Evolutionary conservation across 2,888 invertebrate species (phyloP).

Genomic region (Blastobasis adustella): DNA sequence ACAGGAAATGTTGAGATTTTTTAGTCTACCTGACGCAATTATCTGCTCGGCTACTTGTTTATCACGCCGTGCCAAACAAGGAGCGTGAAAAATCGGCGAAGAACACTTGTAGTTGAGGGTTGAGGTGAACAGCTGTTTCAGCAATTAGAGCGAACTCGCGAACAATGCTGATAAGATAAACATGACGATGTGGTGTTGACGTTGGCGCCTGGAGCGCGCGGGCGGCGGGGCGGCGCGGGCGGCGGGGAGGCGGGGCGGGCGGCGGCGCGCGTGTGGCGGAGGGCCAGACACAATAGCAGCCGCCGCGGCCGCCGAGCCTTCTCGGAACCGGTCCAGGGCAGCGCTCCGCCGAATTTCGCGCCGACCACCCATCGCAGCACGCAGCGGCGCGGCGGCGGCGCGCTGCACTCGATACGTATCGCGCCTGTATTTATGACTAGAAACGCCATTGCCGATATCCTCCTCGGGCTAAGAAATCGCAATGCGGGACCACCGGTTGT

Average conservation of each 20-base stretch:
- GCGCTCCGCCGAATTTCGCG: slow-evolving; percentile 69
- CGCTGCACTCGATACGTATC: slow-evolving; percentile 55
- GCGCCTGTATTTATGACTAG: slow-evolving; percentile 66
- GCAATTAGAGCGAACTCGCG: slow-evolving; percentile 1
- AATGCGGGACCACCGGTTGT: slow-evolving; percentile 48
- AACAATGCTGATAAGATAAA: slow-evolving; percentile 3
- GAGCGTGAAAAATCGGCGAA: too few species aligned
- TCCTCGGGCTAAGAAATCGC: slow-evolving; percentile 37
- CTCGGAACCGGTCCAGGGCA: slow-evolving; percentile 59
- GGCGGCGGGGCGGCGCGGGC: slow-evolving; percentile 14
- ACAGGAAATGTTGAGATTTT: too few species aligned
- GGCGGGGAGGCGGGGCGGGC: slow-evolving; percentile 23
- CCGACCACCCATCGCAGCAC: slow-evolving; percentile 62
- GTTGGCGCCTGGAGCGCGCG: slow-evolving; percentile 11
- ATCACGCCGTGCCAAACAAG: too few species aligned
- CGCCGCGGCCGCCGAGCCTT: slow-evolving; percentile 49
- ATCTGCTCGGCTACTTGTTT: too few species aligned
- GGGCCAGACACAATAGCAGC: slow-evolving; percentile 65
- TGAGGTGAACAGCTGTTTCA: background rate
- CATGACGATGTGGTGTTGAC: slow-evolving; percentile 4
- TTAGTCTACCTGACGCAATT: too few species aligned
- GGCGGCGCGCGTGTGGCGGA: slow-evolving; percentile 58
- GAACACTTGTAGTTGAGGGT: too few species aligned
- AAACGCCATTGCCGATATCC: slow-evolving; percentile 47
- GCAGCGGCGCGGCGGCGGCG: slow-evolving; percentile 16